Percentiles rank a stretch among this genome's conserved stretches.
Evolutionary conservation across 2,888 invertebrate genomes (phyloP).

Genomic region (Andrena bicolor): DNA sequence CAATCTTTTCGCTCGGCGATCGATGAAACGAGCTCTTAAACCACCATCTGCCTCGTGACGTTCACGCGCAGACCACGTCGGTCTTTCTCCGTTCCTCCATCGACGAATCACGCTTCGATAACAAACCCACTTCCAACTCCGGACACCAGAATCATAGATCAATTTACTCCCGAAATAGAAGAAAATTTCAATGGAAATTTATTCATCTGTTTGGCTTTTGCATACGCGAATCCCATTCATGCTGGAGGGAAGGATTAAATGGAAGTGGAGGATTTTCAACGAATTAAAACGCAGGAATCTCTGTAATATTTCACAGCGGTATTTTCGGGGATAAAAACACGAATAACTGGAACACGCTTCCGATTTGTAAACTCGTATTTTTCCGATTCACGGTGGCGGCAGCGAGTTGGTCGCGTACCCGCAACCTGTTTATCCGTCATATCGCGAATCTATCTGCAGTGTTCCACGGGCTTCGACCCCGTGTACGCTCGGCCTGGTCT

Average conservation of each 20-base stretch:
- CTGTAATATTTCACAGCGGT: too few species aligned
- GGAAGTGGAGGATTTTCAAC: too few species aligned
- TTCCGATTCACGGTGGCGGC: too few species aligned
- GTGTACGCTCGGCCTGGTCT: conserved; percentile 3
- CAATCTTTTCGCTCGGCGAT: conserved; percentile 27
- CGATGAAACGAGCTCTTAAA: conserved; percentile 29
- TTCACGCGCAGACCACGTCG: conserved; percentile 18
- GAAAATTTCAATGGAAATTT: too few species aligned
- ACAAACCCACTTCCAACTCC: too few species aligned
- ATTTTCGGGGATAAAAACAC: not conserved
- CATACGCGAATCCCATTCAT: too few species aligned
- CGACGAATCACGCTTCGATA: not conserved
- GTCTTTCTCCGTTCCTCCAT: not conserved
- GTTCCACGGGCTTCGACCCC: conserved; percentile 5
- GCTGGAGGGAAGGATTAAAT: too few species aligned
- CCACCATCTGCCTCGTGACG: conserved; percentile 20
- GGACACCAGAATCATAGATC: too few species aligned
- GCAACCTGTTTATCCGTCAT: conserved; percentile 28
- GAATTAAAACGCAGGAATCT: too few species aligned
- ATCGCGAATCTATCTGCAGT: conserved; percentile 20
- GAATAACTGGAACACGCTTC: not conserved
- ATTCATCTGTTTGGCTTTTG: too few species aligned
- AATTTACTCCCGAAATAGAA: too few species aligned
- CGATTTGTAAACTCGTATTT: not conserved
- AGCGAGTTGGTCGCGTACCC: too few species aligned